These are phyloP conservation scores for Malurus melanocephalus DNA, from an alignment of 2,113 vertebrate genomes.

Conservation along the genomic window DNA sequence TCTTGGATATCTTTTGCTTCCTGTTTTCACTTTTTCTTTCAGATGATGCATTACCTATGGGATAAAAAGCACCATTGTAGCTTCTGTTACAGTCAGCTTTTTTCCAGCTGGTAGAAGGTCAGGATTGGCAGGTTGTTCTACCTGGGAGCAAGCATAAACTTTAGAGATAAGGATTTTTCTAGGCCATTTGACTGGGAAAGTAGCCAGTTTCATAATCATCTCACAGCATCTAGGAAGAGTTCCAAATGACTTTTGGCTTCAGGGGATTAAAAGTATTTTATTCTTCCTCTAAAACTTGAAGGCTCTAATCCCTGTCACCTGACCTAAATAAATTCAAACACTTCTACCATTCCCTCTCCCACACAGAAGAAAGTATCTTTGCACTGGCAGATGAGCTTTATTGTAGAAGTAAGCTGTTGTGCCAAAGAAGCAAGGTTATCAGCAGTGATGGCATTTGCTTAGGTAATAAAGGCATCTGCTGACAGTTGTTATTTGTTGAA, in stretches of 20 bases:
- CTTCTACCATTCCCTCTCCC: background rate
- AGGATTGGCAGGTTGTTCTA: constrained; percentile 58
- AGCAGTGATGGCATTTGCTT: background rate
- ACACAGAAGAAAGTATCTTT: background rate
- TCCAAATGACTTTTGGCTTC: constrained; percentile 34
- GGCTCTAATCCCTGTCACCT: background rate
- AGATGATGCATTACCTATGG: background rate
- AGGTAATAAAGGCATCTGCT: constrained; percentile 46
- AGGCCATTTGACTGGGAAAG: constrained; percentile 52
- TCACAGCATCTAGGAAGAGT: constrained; percentile 34
- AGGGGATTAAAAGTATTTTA: constrained; percentile 30
- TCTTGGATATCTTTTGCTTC: background rate
- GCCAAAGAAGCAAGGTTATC: constrained; percentile 9
- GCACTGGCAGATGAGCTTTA: background rate
- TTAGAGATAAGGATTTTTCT: constrained; percentile 57
- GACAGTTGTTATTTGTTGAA: constrained; percentile 28
- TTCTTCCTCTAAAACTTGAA: constrained; percentile 18
- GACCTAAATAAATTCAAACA: constrained; percentile 10
- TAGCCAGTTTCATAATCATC: constrained; percentile 41
- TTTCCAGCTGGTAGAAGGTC: constrained; percentile 37
- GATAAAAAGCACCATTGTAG: background rate
- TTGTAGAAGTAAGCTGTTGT: background rate
- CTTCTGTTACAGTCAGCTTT: constrained; percentile 35
- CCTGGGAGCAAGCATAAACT: constrained; percentile 26
- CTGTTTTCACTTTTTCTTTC: constrained; percentile 9